Base-by-base conservation (phyloP, 2,888 invertebrate genomes). In the Parnassius mnemosyne region DNA sequence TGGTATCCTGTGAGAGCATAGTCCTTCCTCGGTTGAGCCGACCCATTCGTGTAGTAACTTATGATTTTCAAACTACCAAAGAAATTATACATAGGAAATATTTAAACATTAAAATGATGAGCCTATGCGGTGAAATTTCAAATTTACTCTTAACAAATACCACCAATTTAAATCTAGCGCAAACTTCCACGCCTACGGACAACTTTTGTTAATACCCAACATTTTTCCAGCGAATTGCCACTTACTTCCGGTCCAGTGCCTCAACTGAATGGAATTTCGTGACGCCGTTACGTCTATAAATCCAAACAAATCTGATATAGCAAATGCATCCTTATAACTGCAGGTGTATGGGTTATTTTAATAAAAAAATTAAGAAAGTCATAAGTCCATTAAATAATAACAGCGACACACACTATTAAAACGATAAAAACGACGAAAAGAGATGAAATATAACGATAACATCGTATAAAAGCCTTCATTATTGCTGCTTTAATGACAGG, bases 241-340 rank as follows among this genome's bases (percentile, higher is more conserved):
- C 51, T 57, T 57, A 57, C 57, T 52, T 43, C 58, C 58, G 58
- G 52, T 52, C 57, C 57, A 57, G 57, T 50, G 57, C 57, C 50
- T 57, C 50, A n/a, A 57, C 57, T 57, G 43, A 50, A 57, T 57
- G 50, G 57, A 57, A 51, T 51, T 43, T 57, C 49, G 57, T 51
- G 50, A 51, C 50, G 50, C 43, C 43, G 10, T 42, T 51, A 43
- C 50, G 43, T 42, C 16, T 50, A 51, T 50, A 57, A 51, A 51
- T 43, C 50, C 20, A 7, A 51, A 50, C 13, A 16, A 7, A 25
- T 9, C 41, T 3, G 50, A 20, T 20, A 34, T 25, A 13, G 20
- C 44, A 52, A 52, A 51, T 52, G n/a, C 52, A 51, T n/a, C 51
- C 42, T 51, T 58, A 13, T 11, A 9, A 12, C 10, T 13, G 7